Percentiles rank a stretch among this genome's conserved stretches.
These are phyloP conservation scores for Synanceia verrucosa DNA, from an alignment of 2,797 vertebrate species.

Conservation along the genomic window DNA sequence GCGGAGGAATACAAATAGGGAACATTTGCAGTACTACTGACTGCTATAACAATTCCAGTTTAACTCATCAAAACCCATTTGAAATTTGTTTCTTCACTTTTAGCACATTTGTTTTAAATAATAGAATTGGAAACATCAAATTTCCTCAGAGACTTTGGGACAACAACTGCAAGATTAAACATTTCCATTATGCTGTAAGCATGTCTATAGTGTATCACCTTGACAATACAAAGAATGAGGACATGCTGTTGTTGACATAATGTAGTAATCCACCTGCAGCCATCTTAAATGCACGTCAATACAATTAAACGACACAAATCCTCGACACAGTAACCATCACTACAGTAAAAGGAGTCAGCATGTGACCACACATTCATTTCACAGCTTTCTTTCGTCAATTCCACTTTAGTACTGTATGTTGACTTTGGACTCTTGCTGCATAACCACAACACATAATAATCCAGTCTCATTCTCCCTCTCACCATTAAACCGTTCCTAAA, in stretches of 20 bases:
- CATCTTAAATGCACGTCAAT: not conserved
- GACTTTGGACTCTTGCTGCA: conserved; percentile 43
- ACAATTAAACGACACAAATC: not conserved
- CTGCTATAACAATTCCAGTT: not conserved
- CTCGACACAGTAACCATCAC: not conserved
- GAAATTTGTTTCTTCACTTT: not conserved
- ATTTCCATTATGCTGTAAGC: conserved; percentile 19
- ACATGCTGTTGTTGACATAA: conserved; percentile 22
- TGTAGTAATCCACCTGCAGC: conserved; percentile 32
- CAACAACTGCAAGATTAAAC: not conserved
- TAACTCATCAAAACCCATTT: not conserved
- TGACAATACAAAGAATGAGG: conserved; percentile 8
- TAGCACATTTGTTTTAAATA: not conserved
- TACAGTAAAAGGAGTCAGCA: not conserved
- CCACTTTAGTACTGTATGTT: conserved; percentile 25
- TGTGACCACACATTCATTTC: conserved; percentile 4
- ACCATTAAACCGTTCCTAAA: conserved; percentile 63
- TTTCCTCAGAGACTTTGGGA: not conserved
- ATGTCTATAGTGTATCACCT: conserved; percentile 9
- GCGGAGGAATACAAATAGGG: not conserved
- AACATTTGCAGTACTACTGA: not conserved
- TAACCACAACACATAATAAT: conserved; percentile 53
- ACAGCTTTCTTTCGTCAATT: conserved; percentile 9
- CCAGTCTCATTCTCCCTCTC: conserved; percentile 48
- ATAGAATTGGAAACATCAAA: not conserved